These are phyloP conservation scores for Mayetiola destructor DNA, from an alignment of 2,888 invertebrate species.

Conservation along the genomic window DNA sequence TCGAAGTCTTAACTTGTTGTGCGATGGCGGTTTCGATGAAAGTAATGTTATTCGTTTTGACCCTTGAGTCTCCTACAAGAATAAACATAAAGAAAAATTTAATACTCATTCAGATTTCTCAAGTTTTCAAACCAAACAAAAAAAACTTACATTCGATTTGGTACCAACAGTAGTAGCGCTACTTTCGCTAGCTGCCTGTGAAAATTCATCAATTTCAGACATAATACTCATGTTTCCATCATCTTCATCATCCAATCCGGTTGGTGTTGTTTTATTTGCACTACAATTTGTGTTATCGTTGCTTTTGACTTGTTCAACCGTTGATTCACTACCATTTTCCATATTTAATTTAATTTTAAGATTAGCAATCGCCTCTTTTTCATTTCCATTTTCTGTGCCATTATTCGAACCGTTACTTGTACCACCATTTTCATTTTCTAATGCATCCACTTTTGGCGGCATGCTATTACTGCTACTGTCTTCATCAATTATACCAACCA, in stretches of 20 bases:
- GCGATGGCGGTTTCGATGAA: slow-evolving; percentile 14
- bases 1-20: neutral
- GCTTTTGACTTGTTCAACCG: neutral
- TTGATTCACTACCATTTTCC: neutral
- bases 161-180: slow-evolving; percentile 17
- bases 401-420: neutral
- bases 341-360: neutral
- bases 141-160: slow-evolving; percentile 3
- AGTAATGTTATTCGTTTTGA: slow-evolving; percentile 13
- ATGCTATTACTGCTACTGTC: slow-evolving; percentile 45
- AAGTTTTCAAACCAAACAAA: neutral
- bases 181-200: slow-evolving; percentile 14
- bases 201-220: slow-evolving; percentile 15
- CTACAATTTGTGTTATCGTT: neutral
- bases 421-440: slow-evolving; percentile 3
- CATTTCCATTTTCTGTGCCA: neutral
- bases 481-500: slow-evolving; percentile 45
- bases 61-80: slow-evolving; percentile 16
- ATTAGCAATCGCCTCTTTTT: slow-evolving; percentile 10
- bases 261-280: neutral
- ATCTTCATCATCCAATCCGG: neutral
- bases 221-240: slow-evolving; percentile 13
- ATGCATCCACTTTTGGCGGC: slow-evolving; percentile 16
- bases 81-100: no score
- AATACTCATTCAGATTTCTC: no score